phyloP scores from a whole-genome alignment of 2,113 vertebrate genomes.

The Hemiscyllium ocellatum region DNA sequence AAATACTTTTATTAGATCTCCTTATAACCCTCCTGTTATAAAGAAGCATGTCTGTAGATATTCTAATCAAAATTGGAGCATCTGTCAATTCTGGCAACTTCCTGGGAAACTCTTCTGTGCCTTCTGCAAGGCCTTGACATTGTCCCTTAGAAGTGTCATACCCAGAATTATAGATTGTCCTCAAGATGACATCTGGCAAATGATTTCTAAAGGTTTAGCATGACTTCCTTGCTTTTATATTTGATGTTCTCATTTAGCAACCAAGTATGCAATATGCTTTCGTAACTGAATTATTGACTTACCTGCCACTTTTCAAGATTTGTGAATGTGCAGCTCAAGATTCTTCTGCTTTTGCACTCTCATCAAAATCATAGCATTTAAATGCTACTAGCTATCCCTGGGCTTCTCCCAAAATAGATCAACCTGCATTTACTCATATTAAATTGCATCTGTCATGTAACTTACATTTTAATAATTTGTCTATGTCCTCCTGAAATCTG shows the following conservation, averaged over 20 bases:
- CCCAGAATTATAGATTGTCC: background rate
- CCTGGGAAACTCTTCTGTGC: background rate
- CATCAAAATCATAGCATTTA: background rate
- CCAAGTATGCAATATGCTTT: background rate
- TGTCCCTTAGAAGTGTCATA: background rate
- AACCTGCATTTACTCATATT: background rate
- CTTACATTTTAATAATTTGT: background rate
- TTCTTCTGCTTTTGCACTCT: background rate
- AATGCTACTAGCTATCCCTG: background rate
- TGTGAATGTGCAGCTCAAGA: background rate
- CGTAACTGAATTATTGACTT: background rate
- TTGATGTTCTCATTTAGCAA: background rate
- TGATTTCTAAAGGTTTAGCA: background rate
- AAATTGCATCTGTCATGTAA: background rate
- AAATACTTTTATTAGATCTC: background rate
- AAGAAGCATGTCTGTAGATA: background rate
- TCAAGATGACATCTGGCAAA: no score
- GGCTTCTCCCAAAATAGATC: background rate
- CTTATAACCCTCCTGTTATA: background rate
- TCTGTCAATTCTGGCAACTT: background rate
- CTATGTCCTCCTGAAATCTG: background rate
- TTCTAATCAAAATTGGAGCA: background rate
- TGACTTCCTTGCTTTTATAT: constrained; percentile 8
- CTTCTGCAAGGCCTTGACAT: background rate
- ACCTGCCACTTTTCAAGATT: background rate